Percentiles rank a stretch among this genome's conserved stretches.
Evolutionary conservation across 2,113 vertebrate species (phyloP).

Genomic region (Acrocephalus kingi): DNA sequence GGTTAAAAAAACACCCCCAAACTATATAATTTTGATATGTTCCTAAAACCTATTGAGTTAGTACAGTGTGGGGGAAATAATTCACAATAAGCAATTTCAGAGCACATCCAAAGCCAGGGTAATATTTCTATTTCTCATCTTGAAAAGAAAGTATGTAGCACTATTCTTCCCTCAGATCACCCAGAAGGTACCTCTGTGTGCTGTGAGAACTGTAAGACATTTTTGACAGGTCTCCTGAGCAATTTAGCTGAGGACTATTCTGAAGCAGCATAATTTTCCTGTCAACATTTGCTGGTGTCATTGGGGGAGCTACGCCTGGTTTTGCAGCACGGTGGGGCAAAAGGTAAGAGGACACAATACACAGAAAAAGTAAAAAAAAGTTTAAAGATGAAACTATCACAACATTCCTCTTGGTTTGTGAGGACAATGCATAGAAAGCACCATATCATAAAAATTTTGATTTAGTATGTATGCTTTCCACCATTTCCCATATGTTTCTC

Average conservation of each 20-base stretch:
- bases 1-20: neutral
- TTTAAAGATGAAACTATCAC: neutral
- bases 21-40: neutral
- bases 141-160: neutral
- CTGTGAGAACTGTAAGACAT: neutral
- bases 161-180: neutral
- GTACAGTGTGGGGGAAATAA: neutral
- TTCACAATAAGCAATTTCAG: neutral
- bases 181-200: neutral
- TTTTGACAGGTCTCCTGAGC: neutral
- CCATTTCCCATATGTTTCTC: neutral
- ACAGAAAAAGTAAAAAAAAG: neutral
- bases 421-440: neutral
- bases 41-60: neutral
- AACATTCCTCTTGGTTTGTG: neutral
- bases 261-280: neutral
- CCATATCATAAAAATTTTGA: accelerated
- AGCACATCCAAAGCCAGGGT: neutral
- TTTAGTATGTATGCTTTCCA: neutral
- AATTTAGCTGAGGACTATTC: neutral
- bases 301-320: neutral
- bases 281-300: neutral
- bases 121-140: neutral
- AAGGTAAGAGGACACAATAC: neutral
- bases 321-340: neutral